Conservation (phyloP, 2,113 vertebrate genomes). For the Grammomys dolichurus region DNA sequence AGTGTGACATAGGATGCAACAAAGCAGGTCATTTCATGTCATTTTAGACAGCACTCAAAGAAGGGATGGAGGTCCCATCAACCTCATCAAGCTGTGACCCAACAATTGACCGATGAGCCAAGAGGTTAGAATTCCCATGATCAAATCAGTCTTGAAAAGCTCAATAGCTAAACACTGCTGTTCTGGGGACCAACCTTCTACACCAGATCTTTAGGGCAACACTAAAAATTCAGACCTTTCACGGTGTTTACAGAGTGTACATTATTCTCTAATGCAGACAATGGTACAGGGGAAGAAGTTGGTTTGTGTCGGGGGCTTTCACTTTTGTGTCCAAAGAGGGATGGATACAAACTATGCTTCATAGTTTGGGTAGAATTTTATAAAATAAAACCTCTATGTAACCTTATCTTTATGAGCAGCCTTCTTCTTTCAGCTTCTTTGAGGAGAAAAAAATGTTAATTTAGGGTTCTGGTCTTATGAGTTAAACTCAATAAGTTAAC, state of each 20-base stretch:
- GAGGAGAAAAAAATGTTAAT: conserved; percentile 22
- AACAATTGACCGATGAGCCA: too few relatives aligned
- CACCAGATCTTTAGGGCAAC: neutral
- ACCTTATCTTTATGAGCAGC: neutral
- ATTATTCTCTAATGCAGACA: neutral
- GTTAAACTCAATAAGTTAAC: conserved; percentile 48
- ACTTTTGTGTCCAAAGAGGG: neutral
- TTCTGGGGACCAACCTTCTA: neutral
- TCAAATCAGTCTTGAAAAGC: neutral
- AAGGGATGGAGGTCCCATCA: neutral
- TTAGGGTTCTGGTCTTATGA: conserved; percentile 20
- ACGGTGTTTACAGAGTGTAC: neutral
- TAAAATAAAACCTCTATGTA: conserved; percentile 17
- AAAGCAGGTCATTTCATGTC: neutral
- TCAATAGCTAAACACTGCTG: neutral
- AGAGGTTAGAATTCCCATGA: neutral
- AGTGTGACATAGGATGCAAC: neutral
- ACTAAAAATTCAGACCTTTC: neutral
- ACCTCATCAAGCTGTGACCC: neutral
- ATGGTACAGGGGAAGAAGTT: neutral
- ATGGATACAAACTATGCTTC: neutral
- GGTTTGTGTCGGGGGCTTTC: neutral
- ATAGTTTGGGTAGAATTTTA: neutral
- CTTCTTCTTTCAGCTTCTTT: neutral
- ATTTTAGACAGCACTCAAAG: neutral